Conservation (phyloP, 2,113 vertebrate genomes). For the Notothenia coriiceps region DNA sequence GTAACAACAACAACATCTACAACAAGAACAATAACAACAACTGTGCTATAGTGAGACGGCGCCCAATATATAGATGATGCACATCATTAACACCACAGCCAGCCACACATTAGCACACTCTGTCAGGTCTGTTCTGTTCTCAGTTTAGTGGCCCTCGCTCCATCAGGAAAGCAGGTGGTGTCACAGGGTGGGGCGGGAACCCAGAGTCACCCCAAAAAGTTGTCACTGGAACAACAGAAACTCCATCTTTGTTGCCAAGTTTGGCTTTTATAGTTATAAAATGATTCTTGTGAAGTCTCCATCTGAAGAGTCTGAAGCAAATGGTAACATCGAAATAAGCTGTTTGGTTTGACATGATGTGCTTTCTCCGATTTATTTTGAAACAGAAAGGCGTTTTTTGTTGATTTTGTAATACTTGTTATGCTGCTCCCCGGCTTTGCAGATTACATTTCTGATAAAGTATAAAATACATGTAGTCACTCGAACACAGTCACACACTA, state of each 20-base stretch:
- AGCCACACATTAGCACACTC: constrained; percentile 69
- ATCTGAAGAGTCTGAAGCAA: constrained; percentile 4
- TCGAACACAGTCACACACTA: constrained; percentile 57
- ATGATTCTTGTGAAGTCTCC: no score
- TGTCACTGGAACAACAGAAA: not conserved
- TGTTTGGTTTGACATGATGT: not conserved
- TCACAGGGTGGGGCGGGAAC: not conserved
- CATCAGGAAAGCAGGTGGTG: constrained; percentile 38
- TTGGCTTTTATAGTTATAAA: constrained; percentile 12
- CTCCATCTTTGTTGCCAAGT: not conserved
- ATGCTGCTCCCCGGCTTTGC: constrained; percentile 14
- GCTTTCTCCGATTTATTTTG: constrained; percentile 1
- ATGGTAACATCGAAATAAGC: constrained; percentile 30
- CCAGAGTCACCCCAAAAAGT: constrained; percentile 18
- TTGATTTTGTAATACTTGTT: not conserved
- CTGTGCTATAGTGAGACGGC: constrained; percentile 63
- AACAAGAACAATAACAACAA: constrained; percentile 62
- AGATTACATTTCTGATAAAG: constrained; percentile 15
- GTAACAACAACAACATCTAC: constrained; percentile 44
- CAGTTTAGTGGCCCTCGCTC: constrained; percentile 35
- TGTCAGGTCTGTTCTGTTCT: constrained; percentile 52
- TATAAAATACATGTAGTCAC: constrained; percentile 66
- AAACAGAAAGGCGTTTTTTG: constrained; percentile 30
- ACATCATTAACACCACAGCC: constrained; percentile 74
- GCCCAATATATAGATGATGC: constrained; percentile 63